Evolutionary conservation across 2,888 invertebrate genomes (phyloP), one percentile per base, ranked within the genome.

Genomic region (Ichneumoninae sp.): DNA sequence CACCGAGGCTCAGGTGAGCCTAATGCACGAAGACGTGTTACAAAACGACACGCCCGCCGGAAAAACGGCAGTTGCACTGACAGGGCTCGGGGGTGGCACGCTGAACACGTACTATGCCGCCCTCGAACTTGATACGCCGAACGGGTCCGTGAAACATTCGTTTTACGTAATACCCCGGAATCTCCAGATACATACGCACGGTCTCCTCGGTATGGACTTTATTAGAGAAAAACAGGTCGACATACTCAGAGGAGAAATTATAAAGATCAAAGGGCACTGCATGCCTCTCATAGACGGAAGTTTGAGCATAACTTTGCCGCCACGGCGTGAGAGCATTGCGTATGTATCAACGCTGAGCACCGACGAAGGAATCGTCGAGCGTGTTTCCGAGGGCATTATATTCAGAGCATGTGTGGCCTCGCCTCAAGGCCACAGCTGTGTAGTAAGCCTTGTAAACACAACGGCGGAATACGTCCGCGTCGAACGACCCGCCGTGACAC

Each of bases 281-380:
- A 33, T 33, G 33, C 33, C 7, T 0, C 33, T 33, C 7, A 7
- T 33, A 7, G 33, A 7, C 7, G 33, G 33, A 33, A 33, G 33
- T 33, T 33, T 33, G 7, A 33, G 33, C 1, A 33, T 33, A 33
- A 33, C 33, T 5, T 33, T 33, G 33, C 7, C 33, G 33, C 33
- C 33, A 33, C 33, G 33, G 69, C 52, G 65, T 3, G 75, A 75
- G 7, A 75, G 7, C 22, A 57, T 57, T 22, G 54, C 19, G 4
- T 36, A 36, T 8, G 36, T 22, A 1, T 22, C 4, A 5, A 69
- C 50, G 4, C 10, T 6, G 1, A 50, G 33, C 33, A 7, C 33
- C 33, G 33, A 33, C 7, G 33, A 33, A 0, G 33, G 33, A 33
- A 33, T 33, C 6, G 19, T n/a, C 3, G 33, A 54, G 33, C 52